Percentiles rank a stretch among this genome's conserved stretches.
Conservation (phyloP, 2,888 invertebrate genomes). For the Abrostola triplasia region DNA sequence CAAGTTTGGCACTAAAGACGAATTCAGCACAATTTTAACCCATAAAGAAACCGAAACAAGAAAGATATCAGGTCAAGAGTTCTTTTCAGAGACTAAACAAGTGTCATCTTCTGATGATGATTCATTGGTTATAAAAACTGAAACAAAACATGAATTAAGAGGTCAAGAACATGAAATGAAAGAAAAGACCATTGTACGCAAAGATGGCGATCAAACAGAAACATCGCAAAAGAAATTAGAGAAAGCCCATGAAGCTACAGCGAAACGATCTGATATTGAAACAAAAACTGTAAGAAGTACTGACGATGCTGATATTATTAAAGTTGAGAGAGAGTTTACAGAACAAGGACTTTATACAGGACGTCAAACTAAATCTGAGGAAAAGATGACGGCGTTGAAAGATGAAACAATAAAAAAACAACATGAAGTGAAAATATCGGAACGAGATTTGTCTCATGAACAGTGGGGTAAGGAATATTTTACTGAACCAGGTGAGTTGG, state of each 20-base stretch:
- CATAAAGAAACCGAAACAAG: slow-evolving; percentile 86
- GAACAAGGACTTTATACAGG: slow-evolving; percentile 85
- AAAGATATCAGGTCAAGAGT: slow-evolving; percentile 86
- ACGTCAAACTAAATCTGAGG: slow-evolving; percentile 82
- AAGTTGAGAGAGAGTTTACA: slow-evolving; percentile 80
- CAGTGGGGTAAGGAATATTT: slow-evolving; percentile 88
- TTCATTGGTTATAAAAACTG: slow-evolving; percentile 82
- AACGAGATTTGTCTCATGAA: slow-evolving; percentile 85
- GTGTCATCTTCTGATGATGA: slow-evolving; percentile 85
- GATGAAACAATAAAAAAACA: slow-evolving; percentile 84
- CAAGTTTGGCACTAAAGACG: slow-evolving; percentile 75
- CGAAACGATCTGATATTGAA: slow-evolving; percentile 83
- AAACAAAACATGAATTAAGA: slow-evolving; percentile 81
- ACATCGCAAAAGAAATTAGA: slow-evolving; percentile 86
- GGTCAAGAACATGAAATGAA: slow-evolving; percentile 85
- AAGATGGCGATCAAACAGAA: slow-evolving; percentile 84
- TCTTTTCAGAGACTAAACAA: slow-evolving; percentile 83
- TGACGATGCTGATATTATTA: slow-evolving; percentile 80
- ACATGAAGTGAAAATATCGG: slow-evolving; percentile 86
- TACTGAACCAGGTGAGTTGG: slow-evolving; percentile 82
- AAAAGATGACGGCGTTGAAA: slow-evolving; percentile 85
- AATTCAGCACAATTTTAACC: slow-evolving; percentile 81
- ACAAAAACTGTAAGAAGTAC: slow-evolving; percentile 83
- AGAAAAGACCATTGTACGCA: slow-evolving; percentile 83
- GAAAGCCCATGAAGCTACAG: slow-evolving; percentile 85